These are phyloP conservation scores for Lanius collurio DNA, from an alignment of 2,113 vertebrate genomes.

Conservation along the genomic window DNA sequence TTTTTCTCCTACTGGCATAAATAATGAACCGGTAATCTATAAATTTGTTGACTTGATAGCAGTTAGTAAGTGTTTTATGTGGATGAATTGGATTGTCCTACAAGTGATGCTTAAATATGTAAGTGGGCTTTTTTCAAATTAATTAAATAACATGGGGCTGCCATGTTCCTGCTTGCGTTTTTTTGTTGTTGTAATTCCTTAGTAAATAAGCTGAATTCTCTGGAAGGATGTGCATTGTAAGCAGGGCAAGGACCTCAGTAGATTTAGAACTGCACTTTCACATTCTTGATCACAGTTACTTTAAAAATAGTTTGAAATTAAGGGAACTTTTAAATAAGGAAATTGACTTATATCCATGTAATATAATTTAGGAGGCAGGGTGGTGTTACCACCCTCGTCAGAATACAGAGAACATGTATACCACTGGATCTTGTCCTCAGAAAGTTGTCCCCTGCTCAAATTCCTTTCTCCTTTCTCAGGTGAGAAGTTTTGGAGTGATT, in stretches of 20 bases:
- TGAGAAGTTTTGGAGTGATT: neutral
- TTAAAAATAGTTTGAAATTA: neutral
- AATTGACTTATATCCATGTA: neutral
- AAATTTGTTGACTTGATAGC: slow-evolving; percentile 41
- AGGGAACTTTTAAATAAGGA: neutral
- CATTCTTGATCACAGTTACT: neutral
- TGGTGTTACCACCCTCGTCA: neutral
- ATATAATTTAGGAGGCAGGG: neutral
- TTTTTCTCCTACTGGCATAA: slow-evolving; percentile 36
- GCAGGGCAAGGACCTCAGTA: neutral
- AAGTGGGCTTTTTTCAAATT: neutral
- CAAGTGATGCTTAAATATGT: neutral
- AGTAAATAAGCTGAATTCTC: neutral
- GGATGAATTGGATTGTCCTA: slow-evolving; percentile 30
- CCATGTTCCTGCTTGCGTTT: neutral
- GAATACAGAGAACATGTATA: neutral
- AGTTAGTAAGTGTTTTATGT: slow-evolving; percentile 23
- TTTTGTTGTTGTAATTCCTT: neutral
- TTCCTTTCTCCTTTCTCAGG: neutral
- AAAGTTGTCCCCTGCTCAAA: neutral
- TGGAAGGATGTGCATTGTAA: neutral
- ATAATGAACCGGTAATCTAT: slow-evolving; percentile 29
- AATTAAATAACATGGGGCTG: neutral
- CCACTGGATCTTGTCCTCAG: neutral
- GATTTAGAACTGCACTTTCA: neutral